These are phyloP conservation scores for Acrocephalus kingi DNA, from an alignment of 2,113 vertebrate species.

Conservation along the genomic window DNA sequence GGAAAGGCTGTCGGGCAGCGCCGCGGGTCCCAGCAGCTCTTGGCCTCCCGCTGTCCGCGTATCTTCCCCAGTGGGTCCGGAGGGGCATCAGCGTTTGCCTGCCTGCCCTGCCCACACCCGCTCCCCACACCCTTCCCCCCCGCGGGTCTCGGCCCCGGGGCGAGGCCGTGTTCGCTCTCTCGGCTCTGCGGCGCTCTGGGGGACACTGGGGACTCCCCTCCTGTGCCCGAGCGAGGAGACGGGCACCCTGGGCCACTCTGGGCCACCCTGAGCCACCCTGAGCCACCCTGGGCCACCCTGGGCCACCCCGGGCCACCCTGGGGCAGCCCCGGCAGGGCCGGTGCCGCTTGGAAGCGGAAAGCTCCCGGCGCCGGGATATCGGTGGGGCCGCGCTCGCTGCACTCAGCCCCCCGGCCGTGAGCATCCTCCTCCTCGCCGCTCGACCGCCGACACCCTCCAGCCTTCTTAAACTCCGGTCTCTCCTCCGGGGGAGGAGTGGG, in stretches of 20 bases:
- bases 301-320: background rate
- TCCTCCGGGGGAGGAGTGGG: background rate
- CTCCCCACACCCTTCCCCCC: too few relatives aligned
- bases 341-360: background rate
- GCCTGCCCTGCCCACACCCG: background rate
- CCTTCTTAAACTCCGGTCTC: background rate
- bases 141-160: background rate
- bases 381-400: background rate
- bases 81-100: background rate
- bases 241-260: too few relatives aligned
- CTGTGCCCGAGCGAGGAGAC: background rate
- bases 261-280: background rate
- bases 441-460: background rate
- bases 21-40: background rate
- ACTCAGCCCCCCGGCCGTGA: background rate
- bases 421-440: background rate
- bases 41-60: too few relatives aligned
- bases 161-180: background rate
- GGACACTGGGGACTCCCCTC: fast-evolving
- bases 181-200: background rate
- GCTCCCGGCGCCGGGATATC: background rate
- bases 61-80: background rate
- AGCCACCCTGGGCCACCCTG: too few relatives aligned
- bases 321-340: background rate
- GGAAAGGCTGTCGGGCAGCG: background rate